Evolutionary conservation across 2,113 vertebrate species (phyloP), one percentile per base, ranked within the genome.

Genomic region (Cichladusa arquata): DNA sequence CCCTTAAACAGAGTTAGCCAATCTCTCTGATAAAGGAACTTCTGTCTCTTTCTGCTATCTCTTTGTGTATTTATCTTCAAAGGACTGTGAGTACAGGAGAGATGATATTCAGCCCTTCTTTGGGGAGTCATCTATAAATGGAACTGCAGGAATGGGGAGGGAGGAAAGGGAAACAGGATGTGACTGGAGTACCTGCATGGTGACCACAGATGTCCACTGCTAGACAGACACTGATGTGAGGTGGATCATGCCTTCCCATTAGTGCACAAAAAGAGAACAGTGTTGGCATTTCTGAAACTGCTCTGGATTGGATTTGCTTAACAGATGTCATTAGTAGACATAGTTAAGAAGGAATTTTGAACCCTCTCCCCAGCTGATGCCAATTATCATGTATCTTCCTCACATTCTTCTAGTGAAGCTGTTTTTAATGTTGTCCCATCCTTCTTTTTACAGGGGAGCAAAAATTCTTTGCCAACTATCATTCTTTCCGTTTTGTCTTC

Each of bases 121-220:
- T 70, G 58, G 80, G 66, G 34, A 65, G 77, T 79, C 1, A 3
- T 54, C 57, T 91, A 69, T 80, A 86, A 80, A 87, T 44, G 38
- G 54, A 85, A 92, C 34, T 45, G 22, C 20, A 88, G 66, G 76
- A 88, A 85, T 11, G 4, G 6, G 14, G 48, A 87, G 18, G 25
- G 47, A 90, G 66, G 70, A 89, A 93, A 89, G 40, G 70, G 87
- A 95, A 93, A 79, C 48, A 86, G 77, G 53, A 92, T 73, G 50
- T 70, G 70, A 88, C 34, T 90, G 0, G 0, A 82, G 38, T 58
- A 92, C 62, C 45, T 82, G 38, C 0, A 2, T 6, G 23, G 48
- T 50, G 65, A 72, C 45, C 79, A 88, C 88, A 92, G 79, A 79
- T 80, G 81, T 88, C 42, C 61, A 80, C 40, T 2, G 11, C 78